Conservation (phyloP, 2,888 invertebrate genomes). For the Herminia tarsipennalis region DNA sequence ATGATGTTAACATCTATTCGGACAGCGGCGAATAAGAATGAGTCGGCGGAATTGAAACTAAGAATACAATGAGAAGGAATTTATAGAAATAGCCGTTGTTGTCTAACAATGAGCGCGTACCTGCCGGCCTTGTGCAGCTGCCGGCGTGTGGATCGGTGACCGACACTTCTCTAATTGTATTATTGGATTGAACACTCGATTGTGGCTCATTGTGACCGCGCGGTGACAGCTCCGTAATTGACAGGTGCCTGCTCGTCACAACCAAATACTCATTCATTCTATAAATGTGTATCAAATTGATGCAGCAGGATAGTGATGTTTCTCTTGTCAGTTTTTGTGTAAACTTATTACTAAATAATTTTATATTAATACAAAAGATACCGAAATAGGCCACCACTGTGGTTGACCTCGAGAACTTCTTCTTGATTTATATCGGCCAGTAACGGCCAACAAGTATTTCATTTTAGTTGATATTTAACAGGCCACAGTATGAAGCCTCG, state of each 20-base stretch:
- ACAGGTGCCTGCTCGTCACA: conserved; percentile 53
- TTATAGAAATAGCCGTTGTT: conserved; percentile 8
- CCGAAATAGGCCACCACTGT: no score
- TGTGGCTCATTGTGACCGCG: conserved; percentile 46
- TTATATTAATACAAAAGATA: no score
- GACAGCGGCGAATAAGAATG: conserved; percentile 30
- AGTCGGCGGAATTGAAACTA: conserved; percentile 40
- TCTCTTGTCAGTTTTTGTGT: no score
- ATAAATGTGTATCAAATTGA: neutral
- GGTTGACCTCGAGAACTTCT: no score
- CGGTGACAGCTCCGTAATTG: conserved; percentile 64
- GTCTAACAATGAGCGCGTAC: conserved; percentile 33
- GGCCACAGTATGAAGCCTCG: no score
- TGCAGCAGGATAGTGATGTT: no score
- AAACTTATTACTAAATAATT: no score
- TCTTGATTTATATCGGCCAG: no score
- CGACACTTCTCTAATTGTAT: conserved; percentile 53
- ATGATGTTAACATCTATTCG: conserved; percentile 18
- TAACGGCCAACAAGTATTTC: no score
- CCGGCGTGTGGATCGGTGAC: conserved; percentile 33
- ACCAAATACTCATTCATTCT: neutral
- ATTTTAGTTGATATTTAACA: no score
- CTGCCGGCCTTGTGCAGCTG: conserved; percentile 59
- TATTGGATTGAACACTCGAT: conserved; percentile 26
- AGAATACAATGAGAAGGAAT: conserved; percentile 25